Evolutionary conservation across 92 coral and sea anemone genomes (phyloP), one percentile per base, ranked within the genome.

Genomic region (Hydrozoanthus gracilis): DNA sequence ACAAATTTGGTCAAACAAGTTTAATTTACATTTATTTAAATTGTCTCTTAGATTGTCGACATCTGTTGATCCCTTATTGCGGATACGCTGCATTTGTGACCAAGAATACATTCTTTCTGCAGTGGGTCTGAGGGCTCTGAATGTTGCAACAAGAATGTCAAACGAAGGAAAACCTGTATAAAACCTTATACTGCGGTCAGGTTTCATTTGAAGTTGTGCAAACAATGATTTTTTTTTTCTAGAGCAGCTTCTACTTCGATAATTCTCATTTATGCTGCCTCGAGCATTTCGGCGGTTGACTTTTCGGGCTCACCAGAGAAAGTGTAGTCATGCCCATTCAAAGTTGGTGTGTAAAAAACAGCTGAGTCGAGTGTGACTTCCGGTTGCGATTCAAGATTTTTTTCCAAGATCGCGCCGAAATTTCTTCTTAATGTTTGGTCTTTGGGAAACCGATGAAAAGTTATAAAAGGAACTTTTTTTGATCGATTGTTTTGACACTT

Each of bases 351-450:
- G 14, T 55, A 67, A 35, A 67, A 4, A 2, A 16, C 6, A 18
- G 66, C 3, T 0, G 16, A 60, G 0, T 11, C 66, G 16, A 6
- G 5, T 0, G 73, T 4, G 8, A 67, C 73, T 67, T 1, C 45
- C 46, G 11, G 73, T 35, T 67, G 73, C 17, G 27, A 75, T 60
- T 71, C 82, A 88, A 92, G 67, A n/a, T n/a, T 69, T 67, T 76
- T 86, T 84, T 7, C 92, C 92, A 51, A 44, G 84, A 83, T 90
- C 92, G 88, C 93, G 83, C 44, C 90, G 76, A 67, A 93, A 85
- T 7, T 89, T 46, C 89, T 91, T 39, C 86, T 73, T 66, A 88
- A 69, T 10, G 77, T 62, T 87, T 85, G n/a, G n/a, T 86, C 87
- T 27, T 82, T 78, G 52, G 94, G 96, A 77, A 93, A 93, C 62